phyloP scores from a whole-genome alignment of 2,113 vertebrate species.

The Salvator merianae region DNA sequence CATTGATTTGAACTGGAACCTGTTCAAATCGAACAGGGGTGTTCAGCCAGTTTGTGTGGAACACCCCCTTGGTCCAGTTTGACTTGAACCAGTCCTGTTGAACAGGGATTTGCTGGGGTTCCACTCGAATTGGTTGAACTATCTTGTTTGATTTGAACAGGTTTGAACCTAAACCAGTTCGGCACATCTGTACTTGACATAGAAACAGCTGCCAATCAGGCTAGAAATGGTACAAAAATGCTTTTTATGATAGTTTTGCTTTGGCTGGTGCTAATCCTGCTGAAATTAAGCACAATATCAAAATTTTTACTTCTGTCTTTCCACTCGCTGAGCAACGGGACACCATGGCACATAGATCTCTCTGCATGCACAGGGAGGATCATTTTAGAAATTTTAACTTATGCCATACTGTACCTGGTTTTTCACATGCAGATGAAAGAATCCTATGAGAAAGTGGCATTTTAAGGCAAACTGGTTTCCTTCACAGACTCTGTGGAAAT shows the following conservation, averaged over 20 bases:
- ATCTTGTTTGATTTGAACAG: too few species aligned
- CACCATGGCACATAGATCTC: background rate
- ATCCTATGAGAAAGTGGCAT: background rate
- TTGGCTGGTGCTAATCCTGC: background rate
- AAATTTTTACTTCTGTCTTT: background rate
- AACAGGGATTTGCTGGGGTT: too few species aligned
- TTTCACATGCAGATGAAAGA: background rate
- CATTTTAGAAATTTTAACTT: background rate
- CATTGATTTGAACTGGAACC: too few species aligned
- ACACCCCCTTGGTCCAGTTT: too few species aligned
- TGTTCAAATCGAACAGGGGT: too few species aligned
- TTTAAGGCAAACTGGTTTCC: background rate
- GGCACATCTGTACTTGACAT: too few species aligned
- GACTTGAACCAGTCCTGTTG: too few species aligned
- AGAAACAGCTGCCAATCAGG: background rate
- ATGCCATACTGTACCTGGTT: background rate
- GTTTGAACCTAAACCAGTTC: too few species aligned
- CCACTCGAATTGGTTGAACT: too few species aligned
- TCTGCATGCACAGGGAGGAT: background rate
- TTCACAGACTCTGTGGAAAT: background rate
- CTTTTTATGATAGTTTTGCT: background rate
- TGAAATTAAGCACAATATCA: background rate
- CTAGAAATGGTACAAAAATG: background rate
- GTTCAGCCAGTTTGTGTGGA: too few species aligned
- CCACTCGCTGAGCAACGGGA: background rate